Conservation (phyloP, 2,113 vertebrate genomes). For the Seriola dumerili region DNA sequence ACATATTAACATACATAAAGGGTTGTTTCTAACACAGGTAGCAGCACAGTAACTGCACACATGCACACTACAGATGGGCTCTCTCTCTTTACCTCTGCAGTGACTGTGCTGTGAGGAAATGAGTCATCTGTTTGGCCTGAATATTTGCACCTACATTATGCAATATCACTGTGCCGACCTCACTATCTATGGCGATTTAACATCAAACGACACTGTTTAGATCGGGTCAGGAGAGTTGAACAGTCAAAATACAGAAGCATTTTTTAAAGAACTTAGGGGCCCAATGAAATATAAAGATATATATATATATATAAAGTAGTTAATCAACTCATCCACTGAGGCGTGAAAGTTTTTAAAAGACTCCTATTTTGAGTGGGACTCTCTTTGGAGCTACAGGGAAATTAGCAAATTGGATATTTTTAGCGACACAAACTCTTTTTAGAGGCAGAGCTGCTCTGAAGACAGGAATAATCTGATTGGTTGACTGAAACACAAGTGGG, state of each 20-base stretch:
- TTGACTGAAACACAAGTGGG: background rate
- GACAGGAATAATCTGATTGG: background rate
- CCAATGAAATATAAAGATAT: background rate
- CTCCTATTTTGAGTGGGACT: background rate
- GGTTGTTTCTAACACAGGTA: background rate
- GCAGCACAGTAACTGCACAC: conserved; percentile 23
- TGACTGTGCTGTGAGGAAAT: conserved; percentile 49
- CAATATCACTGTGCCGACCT: conserved; percentile 31
- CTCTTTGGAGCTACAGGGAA: background rate
- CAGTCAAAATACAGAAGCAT: background rate
- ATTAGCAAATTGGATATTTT: background rate
- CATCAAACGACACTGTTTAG: conserved; percentile 42
- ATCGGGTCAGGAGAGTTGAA: conserved; percentile 29
- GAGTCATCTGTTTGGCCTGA: conserved; percentile 67
- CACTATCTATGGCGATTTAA: conserved; percentile 43
- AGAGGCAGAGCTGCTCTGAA: background rate
- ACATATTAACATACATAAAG: background rate
- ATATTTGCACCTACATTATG: conserved; percentile 57
- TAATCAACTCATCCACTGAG: conserved; percentile 21
- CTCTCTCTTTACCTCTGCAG: conserved; percentile 49
- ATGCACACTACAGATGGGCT: conserved; percentile 51
- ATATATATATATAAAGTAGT: background rate
- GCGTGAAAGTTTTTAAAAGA: conserved; percentile 2
- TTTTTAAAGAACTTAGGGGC: background rate
- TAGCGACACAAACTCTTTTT: background rate